A percentile compares a stretch with the other conserved stretches of the same genome.
Conservation (phyloP, 2,797 vertebrate species). For the Holocentrus rufus region DNA sequence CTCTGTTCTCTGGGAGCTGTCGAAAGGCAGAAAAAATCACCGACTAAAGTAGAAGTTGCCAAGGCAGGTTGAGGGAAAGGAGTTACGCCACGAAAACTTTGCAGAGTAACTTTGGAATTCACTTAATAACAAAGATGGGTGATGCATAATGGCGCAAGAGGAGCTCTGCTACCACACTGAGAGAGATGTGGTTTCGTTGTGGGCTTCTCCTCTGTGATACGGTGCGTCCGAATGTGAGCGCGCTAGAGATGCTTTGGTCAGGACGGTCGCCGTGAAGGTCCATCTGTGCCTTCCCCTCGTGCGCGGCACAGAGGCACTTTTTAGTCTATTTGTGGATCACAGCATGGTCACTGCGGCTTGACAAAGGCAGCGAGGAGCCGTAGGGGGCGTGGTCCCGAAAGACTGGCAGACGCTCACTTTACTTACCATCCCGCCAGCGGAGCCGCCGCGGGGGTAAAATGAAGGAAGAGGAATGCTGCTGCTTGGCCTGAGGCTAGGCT, state of each 20-base stretch:
- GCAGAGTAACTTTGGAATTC: too few species aligned
- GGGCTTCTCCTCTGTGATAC: neutral
- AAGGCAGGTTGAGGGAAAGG: too few species aligned
- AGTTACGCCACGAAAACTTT: too few species aligned
- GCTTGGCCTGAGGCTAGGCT: neutral
- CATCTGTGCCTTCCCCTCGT: conserved; percentile 51
- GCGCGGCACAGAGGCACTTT: conserved; percentile 29
- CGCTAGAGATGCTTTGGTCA: neutral
- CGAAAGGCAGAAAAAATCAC: too few species aligned
- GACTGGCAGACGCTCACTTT: conserved; percentile 1
- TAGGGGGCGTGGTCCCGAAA: neutral
- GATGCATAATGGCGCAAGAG: too few species aligned
- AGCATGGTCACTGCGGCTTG: conserved; percentile 23
- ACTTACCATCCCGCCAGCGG: conserved; percentile 14
- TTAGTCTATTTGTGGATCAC: conserved; percentile 56
- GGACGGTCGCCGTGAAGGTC: conserved; percentile 26
- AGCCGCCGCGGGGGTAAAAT: neutral
- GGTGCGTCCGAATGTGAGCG: neutral
- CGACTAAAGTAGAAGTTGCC: too few species aligned
- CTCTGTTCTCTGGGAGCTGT: conserved; percentile 13
- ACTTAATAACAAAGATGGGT: too few species aligned
- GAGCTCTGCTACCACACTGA: too few species aligned
- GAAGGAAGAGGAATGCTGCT: neutral
- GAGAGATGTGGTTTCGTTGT: too few species aligned
- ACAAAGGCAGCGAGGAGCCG: conserved; percentile 30